phyloP scores from a whole-genome alignment of 2,888 invertebrate species.

The Volucella inanis region DNA sequence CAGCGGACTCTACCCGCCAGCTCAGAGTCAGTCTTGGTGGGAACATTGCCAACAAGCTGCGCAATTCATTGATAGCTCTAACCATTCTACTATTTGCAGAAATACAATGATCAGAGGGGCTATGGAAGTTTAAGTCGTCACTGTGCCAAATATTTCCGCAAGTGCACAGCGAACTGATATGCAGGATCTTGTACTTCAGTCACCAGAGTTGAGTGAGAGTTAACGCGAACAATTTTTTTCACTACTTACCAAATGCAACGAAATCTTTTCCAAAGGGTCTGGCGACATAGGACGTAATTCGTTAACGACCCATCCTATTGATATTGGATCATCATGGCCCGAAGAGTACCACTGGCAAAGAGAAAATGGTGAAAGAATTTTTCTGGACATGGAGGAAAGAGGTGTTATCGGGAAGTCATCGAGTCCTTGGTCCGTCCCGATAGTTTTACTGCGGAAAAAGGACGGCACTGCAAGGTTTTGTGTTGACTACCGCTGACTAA shows the following conservation, averaged over 20 bases:
- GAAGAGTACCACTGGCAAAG: too few relatives aligned
- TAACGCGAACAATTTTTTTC: neutral
- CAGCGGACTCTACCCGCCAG: too few relatives aligned
- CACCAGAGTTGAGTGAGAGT: accelerated
- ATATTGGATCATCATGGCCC: neutral
- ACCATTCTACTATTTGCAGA: too few relatives aligned
- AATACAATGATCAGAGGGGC: too few relatives aligned
- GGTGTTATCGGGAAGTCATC: neutral
- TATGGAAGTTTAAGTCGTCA: too few relatives aligned
- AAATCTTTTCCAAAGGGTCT: neutral
- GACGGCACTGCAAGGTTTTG: neutral
- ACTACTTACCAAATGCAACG: neutral
- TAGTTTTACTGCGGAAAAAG: neutral
- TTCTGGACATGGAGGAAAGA: neutral
- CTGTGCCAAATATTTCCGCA: too few relatives aligned
- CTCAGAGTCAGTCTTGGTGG: too few relatives aligned
- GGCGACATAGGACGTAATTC: neutral
- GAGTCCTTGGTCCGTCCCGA: neutral
- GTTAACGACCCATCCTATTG: neutral
- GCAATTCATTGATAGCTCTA: too few relatives aligned
- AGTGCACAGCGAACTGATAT: too few relatives aligned
- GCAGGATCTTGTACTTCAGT: too few relatives aligned
- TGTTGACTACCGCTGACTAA: neutral
- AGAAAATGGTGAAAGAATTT: neutral
- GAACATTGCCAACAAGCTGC: too few relatives aligned